Conservation (phyloP, 2,113 vertebrate species). For the Brachypodius melanocephalos region DNA sequence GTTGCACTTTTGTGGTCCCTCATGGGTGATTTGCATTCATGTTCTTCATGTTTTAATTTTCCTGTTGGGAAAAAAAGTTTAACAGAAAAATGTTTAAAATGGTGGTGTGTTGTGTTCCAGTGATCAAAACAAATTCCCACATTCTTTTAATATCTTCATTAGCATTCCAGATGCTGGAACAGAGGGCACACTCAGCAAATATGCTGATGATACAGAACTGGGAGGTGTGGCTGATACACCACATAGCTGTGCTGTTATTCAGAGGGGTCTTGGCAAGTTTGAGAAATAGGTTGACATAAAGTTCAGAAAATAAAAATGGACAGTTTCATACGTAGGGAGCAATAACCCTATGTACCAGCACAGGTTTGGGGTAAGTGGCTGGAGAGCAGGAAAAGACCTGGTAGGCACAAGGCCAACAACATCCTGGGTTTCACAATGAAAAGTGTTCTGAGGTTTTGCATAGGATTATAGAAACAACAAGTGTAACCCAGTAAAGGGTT, state of each 20-base stretch:
- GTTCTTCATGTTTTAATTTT: not conserved
- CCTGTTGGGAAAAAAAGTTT: not conserved
- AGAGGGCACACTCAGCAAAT: not conserved
- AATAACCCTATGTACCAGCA: not conserved
- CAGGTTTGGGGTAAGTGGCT: not conserved
- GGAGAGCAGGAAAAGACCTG: not conserved
- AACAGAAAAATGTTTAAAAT: not conserved
- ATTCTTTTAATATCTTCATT: not conserved
- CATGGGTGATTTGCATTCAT: not conserved
- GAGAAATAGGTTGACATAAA: not conserved
- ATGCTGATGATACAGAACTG: not conserved
- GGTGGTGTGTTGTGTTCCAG: not conserved
- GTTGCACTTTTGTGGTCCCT: not conserved
- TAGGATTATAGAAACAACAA: not conserved
- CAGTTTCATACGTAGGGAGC: not conserved
- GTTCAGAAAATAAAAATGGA: not conserved
- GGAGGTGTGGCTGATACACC: not conserved
- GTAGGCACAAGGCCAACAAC: not conserved
- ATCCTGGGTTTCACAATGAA: not conserved
- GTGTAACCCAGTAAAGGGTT: not conserved
- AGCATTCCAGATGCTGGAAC: not conserved
- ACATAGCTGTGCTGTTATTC: not conserved
- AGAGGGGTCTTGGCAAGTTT: not conserved
- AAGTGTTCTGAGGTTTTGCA: not conserved
- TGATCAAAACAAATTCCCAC: not conserved